Percentiles rank a stretch among this genome's conserved stretches.
These are phyloP conservation scores for Xanthorhoe designata DNA, from an alignment of 2,888 invertebrate species.

Conservation along the genomic window DNA sequence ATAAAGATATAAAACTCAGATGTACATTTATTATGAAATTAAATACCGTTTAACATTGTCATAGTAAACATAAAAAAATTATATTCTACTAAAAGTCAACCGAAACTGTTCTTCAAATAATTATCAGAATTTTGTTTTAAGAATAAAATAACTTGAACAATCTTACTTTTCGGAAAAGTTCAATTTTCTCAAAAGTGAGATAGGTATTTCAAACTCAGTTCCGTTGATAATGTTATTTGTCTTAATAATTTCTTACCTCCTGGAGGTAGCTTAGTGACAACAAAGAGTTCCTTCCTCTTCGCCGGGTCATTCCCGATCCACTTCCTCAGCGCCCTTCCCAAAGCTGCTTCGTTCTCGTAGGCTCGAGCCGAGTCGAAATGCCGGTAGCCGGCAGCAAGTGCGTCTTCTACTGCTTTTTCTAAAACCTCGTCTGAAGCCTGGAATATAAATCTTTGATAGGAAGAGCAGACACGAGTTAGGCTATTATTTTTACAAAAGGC, in stretches of 20 bases:
- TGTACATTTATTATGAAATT: no score
- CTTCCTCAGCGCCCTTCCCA: conserved; percentile 90
- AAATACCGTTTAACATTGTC: no score
- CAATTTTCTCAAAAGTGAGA: no score
- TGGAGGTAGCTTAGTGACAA: conserved; percentile 93
- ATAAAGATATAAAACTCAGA: no score
- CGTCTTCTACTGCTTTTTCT: conserved; percentile 88
- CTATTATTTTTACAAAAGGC: not conserved
- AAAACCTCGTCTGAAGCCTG: conserved; percentile 89
- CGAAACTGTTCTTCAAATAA: no score
- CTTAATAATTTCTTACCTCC: conserved; percentile 67
- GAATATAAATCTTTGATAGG: conserved; percentile 13
- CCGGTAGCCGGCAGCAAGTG: conserved; percentile 91
- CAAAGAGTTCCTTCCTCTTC: conserved; percentile 91
- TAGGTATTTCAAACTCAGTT: no score
- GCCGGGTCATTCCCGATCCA: conserved; percentile 89
- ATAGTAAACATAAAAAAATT: no score
- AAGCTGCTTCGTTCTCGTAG: conserved; percentile 91
- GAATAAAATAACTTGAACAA: no score
- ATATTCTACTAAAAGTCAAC: no score
- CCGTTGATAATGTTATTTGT: not conserved
- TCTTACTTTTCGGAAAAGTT: no score
- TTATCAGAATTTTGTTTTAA: no score
- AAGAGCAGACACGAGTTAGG: not conserved
- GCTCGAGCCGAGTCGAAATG: conserved; percentile 93